Percentiles rank a stretch among this genome's conserved stretches.
These are phyloP conservation scores for Caenorhabditis sp. DNA, from an alignment of 2,888 invertebrate genomes.

Conservation along the genomic window DNA sequence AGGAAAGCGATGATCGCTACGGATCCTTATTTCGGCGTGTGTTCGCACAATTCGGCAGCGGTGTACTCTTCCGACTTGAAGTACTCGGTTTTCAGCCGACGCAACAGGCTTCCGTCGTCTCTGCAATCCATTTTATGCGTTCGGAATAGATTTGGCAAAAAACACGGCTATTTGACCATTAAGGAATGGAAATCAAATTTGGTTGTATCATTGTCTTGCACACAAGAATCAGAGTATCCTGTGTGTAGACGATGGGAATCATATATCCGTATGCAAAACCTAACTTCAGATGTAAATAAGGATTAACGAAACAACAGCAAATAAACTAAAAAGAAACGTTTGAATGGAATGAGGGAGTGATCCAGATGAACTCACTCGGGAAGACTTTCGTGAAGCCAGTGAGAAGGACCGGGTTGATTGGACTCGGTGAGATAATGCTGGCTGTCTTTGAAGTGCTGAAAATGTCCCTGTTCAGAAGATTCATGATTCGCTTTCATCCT, in stretches of 20 bases:
- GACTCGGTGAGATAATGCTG: constrained; percentile 8
- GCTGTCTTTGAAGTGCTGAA: constrained; percentile 17
- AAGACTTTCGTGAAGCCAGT: background rate
- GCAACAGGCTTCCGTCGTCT: constrained; percentile 54
- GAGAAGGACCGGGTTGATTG: constrained; percentile 1
- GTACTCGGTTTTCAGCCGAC: constrained; percentile 61
- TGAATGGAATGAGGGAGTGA: no score
- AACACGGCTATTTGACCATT: constrained; percentile 9
- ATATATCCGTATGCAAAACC: no score
- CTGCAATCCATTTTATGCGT: constrained; percentile 21
- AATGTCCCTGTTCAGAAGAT: background rate
- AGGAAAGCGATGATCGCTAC: constrained; percentile 1
- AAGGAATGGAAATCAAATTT: constrained; percentile 6
- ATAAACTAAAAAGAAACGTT: no score
- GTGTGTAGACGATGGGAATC: background rate
- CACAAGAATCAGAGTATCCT: background rate
- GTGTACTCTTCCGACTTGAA: constrained; percentile 68
- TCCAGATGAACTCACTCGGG: constrained; percentile 46
- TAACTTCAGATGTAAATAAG: no score
- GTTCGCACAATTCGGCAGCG: constrained; percentile 54
- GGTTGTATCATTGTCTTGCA: constrained; percentile 4
- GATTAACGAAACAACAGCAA: no score
- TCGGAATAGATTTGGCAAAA: background rate
- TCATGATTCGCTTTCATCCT: constrained; percentile 34
- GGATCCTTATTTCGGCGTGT: constrained; percentile 30